Percentiles rank a stretch among this genome's conserved stretches.
These are phyloP conservation scores for Bambusicola thoracicus DNA, from an alignment of 2,113 vertebrate species.

Conservation along the genomic window DNA sequence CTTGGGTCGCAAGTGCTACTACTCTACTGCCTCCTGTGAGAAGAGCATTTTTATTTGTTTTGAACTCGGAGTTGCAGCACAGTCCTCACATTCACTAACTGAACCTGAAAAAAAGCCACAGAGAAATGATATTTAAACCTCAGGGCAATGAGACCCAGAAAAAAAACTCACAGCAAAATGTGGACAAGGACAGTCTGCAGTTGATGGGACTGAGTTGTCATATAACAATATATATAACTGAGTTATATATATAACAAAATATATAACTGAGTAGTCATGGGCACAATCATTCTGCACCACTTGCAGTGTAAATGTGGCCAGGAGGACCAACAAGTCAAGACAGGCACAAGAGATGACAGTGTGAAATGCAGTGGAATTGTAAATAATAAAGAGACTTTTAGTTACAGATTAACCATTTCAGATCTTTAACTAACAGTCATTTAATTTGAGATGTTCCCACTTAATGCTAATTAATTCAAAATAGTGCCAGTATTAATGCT, in stretches of 20 bases:
- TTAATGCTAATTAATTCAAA: background rate
- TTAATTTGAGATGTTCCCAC: background rate
- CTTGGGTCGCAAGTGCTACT: background rate
- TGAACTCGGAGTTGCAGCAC: background rate
- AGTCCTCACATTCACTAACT: background rate
- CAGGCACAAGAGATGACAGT: background rate
- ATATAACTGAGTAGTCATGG: background rate
- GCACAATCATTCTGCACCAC: background rate
- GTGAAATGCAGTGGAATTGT: background rate
- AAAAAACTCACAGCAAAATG: background rate
- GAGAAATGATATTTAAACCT: background rate
- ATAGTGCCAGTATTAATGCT: background rate
- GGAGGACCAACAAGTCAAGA: background rate
- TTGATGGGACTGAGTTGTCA: background rate
- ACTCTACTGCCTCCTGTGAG: background rate
- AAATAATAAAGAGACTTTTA: background rate
- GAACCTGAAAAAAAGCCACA: background rate
- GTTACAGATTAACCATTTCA: background rate
- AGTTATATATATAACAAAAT: too few relatives aligned
- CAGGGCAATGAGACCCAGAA: background rate
- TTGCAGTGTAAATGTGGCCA: background rate
- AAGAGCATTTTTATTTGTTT: background rate
- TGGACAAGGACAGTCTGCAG: background rate
- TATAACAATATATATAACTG: background rate
- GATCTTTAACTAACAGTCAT: background rate